These are phyloP conservation scores for Tenebrio molitor DNA, from an alignment of 1,140 invertebrate species.

Conservation along the genomic window DNA sequence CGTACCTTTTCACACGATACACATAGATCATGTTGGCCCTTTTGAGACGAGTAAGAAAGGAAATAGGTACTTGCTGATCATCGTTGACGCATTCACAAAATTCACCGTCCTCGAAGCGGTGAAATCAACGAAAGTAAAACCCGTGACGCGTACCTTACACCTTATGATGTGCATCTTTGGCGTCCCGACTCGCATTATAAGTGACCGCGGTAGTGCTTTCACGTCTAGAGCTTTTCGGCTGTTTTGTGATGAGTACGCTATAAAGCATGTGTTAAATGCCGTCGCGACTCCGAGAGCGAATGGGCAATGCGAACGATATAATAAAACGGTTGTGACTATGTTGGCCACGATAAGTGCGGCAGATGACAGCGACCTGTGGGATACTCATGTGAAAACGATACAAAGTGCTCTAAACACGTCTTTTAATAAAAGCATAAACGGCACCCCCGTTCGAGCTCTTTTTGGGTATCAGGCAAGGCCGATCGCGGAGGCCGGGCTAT, in stretches of 20 bases:
- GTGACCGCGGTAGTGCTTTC: constrained; percentile 57
- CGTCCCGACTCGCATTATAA: constrained; percentile 56
- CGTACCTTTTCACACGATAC: constrained; percentile 50
- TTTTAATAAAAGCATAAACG: not conserved
- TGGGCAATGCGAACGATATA: constrained; percentile 56
- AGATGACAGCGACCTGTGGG: not conserved
- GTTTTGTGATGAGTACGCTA: constrained; percentile 52
- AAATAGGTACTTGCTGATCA: constrained; percentile 55
- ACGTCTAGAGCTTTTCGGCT: constrained; percentile 51
- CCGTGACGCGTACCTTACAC: not conserved
- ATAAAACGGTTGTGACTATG: constrained; percentile 46
- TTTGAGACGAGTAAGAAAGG: constrained; percentile 48
- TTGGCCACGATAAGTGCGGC: not conserved
- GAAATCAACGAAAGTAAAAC: constrained; percentile 23
- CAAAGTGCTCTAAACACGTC: not conserved
- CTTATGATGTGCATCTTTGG: constrained; percentile 58
- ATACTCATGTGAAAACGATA: not conserved
- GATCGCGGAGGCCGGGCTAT: not conserved
- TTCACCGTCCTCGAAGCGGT: constrained; percentile 43
- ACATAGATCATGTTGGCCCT: constrained; percentile 54
- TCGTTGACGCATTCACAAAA: constrained; percentile 62
- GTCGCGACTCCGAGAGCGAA: constrained; percentile 58
- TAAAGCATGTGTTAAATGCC: constrained; percentile 55
- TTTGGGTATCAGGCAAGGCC: not conserved
- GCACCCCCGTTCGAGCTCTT: not conserved